Evolutionary conservation across 2,888 invertebrate genomes (phyloP), one percentile per base, ranked within the genome.

Genomic region (Pherbina coryleti): DNA sequence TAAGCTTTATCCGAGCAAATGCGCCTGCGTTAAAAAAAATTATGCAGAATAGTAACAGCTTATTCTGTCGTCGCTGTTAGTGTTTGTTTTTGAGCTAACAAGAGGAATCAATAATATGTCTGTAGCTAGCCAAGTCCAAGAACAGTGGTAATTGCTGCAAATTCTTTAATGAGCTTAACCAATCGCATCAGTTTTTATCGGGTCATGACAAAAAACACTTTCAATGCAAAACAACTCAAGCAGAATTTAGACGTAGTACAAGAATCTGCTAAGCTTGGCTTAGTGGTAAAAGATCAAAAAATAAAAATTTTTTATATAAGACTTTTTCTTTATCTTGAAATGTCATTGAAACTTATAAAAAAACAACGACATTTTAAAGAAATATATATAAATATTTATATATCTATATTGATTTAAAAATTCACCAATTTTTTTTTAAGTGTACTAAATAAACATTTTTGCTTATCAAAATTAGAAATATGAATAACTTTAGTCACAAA

Each of bases 131-230:
- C 49, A 17, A 51, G 49, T 14, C 49, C 51, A 51, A 69, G 69
- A 51, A n/a, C 28, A 19, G 11, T 69, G 49, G n/a, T 22, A 51
- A 69, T 5, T 51, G 51, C 44, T 44, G 44, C 11, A 44, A 11
- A 14, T 44, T 44, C 3, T 11, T 51, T 69, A 69, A 69, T 69
- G 22, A 51, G 25, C 25, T 69, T 69, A 69, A 34, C 64, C 34
- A 75, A 72, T 49, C 76, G 69, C 57, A 76, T 76, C 80, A 75
- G 77, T 53, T 70, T 53, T 75, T 34, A 78, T 81, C 78, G 79
- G 78, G 77, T 69, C 19, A 19, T 31, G 37, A 57, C 22, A 57
- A 64, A 25, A 25, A 69, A 44, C 25, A 60, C 60, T 60, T 60
- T 60, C 22, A 5, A 60, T 14, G 37, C 11, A 34, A 11, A 31